A percentile compares a stretch with the other conserved stretches of the same genome.
Conservation (phyloP, 2,113 vertebrate species). For the Etheostoma spectabile region DNA sequence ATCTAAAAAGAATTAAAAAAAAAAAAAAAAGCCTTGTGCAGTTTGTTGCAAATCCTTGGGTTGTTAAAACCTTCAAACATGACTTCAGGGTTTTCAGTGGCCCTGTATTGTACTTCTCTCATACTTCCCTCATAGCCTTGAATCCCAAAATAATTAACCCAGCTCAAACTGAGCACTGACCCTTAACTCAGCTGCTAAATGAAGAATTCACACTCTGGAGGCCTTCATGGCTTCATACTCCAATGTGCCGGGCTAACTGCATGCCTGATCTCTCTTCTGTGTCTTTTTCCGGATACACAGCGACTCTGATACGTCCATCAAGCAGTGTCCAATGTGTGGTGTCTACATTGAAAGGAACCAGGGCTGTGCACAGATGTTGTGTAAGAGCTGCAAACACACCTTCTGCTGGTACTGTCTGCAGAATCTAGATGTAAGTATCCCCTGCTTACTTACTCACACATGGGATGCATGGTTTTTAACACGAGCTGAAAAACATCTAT, state of each 20-base stretch:
- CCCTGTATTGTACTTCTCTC: background rate
- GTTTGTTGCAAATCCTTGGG: background rate
- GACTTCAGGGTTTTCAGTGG: background rate
- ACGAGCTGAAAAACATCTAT: background rate
- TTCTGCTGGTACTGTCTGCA: constrained; percentile 99
- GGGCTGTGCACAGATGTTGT: constrained; percentile 99
- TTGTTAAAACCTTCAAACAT: background rate
- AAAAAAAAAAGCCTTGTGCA: background rate
- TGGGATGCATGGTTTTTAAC: background rate
- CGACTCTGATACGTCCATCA: constrained; percentile 87
- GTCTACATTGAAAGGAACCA: constrained; percentile 96
- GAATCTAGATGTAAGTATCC: constrained; percentile 92
- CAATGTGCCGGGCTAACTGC: background rate
- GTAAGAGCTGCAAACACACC: constrained; percentile 97
- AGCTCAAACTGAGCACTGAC: constrained; percentile 30
- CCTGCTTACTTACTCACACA: background rate
- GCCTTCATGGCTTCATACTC: background rate
- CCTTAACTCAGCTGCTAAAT: constrained; percentile 42
- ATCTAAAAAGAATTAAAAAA: background rate
- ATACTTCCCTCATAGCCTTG: constrained; percentile 17
- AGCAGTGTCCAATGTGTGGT: constrained; percentile 93
- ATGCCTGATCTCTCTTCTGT: constrained; percentile 5
- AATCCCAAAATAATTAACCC: constrained; percentile 47
- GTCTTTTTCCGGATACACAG: constrained; percentile 23
- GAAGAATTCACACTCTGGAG: constrained; percentile 31